Evolutionary conservation across 2,888 invertebrate genomes (phyloP).

Genomic region (Lasiommata megera): DNA sequence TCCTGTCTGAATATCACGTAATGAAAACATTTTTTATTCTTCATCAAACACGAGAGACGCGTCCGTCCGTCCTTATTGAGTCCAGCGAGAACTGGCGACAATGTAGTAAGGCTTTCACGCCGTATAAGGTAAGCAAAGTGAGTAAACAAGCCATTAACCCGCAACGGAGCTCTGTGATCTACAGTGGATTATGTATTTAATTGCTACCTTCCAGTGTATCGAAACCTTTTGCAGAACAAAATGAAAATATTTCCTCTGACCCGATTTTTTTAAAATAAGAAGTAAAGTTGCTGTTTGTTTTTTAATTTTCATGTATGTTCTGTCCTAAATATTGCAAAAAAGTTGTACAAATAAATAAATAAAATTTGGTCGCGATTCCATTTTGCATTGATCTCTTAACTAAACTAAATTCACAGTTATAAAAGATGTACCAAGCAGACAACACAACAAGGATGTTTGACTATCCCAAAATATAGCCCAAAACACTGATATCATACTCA

Average conservation of each 20-base stretch:
- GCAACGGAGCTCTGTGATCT: slow-evolving; percentile 58
- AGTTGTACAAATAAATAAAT: too few relatives aligned
- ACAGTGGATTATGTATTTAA: slow-evolving; percentile 71
- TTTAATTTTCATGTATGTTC: too few relatives aligned
- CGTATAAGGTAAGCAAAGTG: slow-evolving; percentile 65
- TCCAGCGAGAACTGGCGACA: slow-evolving; percentile 64
- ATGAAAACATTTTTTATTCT: slow-evolving; percentile 34
- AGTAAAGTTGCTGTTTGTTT: too few relatives aligned
- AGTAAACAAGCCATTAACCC: slow-evolving; percentile 72
- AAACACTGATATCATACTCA: too few relatives aligned
- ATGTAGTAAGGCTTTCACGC: slow-evolving; percentile 75
- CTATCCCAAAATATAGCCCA: too few relatives aligned
- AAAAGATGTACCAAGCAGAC: too few relatives aligned
- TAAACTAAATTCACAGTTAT: too few relatives aligned
- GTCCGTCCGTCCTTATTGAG: slow-evolving; percentile 58
- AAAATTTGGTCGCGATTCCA: too few relatives aligned
- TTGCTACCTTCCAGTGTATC: slow-evolving; percentile 59
- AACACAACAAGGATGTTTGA: too few relatives aligned
- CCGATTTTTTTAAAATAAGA: slow-evolving; percentile 14
- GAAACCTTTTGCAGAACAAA: slow-evolving; percentile 15
- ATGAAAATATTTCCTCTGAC: slow-evolving; percentile 21
- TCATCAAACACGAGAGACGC: slow-evolving; percentile 49
- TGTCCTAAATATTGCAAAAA: too few relatives aligned
- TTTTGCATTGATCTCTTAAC: too few relatives aligned
- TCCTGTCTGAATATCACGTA: background rate